A percentile compares a stretch with the other conserved stretches of the same genome.
Evolutionary conservation across 2,797 vertebrate genomes (phyloP).

Genomic region (Silurus aristotelis): DNA sequence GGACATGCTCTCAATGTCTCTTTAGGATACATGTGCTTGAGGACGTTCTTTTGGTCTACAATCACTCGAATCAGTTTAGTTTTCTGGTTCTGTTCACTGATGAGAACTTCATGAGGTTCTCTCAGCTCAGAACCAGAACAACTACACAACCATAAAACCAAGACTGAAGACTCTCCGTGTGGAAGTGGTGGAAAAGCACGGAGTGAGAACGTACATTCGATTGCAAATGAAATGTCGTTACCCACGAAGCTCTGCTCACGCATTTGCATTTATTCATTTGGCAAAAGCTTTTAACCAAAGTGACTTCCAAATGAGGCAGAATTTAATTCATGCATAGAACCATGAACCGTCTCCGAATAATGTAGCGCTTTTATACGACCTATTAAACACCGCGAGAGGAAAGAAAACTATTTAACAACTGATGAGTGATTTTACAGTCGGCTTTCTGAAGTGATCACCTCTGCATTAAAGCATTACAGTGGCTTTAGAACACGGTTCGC

Average conservation of each 20-base stretch:
- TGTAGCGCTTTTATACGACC: background rate
- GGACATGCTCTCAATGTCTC: background rate
- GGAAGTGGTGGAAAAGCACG: background rate
- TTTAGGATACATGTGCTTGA: background rate
- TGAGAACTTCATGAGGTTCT: background rate
- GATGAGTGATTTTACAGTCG: background rate
- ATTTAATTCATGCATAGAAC: background rate
- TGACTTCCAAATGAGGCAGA: conserved; percentile 4
- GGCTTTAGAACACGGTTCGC: background rate
- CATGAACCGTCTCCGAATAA: background rate
- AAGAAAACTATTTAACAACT: background rate
- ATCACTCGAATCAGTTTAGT: no score
- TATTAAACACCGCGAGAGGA: background rate
- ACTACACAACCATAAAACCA: background rate
- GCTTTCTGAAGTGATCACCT: background rate
- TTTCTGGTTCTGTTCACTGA: background rate
- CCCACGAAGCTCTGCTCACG: background rate
- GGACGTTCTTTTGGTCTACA: background rate
- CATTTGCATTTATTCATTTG: conserved; percentile 1
- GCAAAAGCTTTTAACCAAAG: conserved; percentile 18
- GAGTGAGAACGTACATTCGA: background rate
- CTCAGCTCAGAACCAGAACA: background rate
- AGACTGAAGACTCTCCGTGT: background rate
- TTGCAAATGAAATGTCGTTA: conserved; percentile 1
- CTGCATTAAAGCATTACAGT: background rate